These are phyloP conservation scores for Drosophila atroscutellata DNA, from an alignment of 2,888 invertebrate genomes.

Conservation along the genomic window DNA sequence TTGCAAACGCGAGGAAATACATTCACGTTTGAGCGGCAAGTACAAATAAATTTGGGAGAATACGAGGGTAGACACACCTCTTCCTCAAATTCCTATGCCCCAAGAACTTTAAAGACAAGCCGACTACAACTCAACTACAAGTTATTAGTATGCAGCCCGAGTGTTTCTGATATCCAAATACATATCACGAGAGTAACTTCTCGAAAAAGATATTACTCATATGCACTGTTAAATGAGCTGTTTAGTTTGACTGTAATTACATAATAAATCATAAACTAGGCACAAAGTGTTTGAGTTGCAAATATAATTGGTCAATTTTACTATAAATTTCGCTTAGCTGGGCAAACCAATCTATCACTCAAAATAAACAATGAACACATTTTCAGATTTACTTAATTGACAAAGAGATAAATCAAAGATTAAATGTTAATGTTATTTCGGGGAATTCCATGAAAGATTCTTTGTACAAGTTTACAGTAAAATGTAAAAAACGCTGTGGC, in stretches of 20 bases:
- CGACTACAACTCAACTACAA: conserved; percentile 33
- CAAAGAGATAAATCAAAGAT: background rate
- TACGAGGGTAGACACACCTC: conserved; percentile 36
- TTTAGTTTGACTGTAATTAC: background rate
- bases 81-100: conserved; percentile 20
- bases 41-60: background rate
- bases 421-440: background rate
- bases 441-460: background rate
- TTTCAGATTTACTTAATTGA: background rate
- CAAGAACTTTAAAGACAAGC: conserved; percentile 31
- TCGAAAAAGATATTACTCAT: conserved; percentile 14
- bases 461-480: background rate
- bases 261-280: background rate
- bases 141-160: conserved; percentile 46
- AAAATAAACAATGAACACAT: too few species aligned
- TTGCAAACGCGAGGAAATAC: conserved; percentile 18
- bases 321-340: background rate
- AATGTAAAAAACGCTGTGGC: background rate
- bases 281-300: background rate
- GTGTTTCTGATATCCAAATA: conserved; percentile 8
- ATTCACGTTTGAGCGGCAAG: background rate
- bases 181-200: background rate
- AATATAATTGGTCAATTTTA: background rate
- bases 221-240: background rate
- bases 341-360: background rate